Evolutionary conservation across 2,113 vertebrate genomes (phyloP), one percentile per base, ranked within the genome.

Genomic region (Seriola quinqueradiata): DNA sequence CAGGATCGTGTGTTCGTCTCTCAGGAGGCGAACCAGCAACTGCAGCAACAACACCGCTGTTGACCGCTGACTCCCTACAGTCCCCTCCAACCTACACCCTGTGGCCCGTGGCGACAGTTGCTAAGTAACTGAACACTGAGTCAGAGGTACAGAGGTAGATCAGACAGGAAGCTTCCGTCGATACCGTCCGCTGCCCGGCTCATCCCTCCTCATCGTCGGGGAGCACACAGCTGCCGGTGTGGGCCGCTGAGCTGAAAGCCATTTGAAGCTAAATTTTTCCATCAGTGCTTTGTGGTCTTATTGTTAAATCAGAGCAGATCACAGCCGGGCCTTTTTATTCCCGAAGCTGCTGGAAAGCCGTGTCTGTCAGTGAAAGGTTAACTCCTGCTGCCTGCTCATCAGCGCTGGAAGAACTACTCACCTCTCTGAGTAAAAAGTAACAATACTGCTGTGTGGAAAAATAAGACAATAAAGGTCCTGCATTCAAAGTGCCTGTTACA

Each of bases 101-200:
- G 12, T 9, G 46, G 60, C 59, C 58, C 16, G 21, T 64, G 17
- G 65, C 13, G 38, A 68, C 79, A 69, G 85, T 87, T 88, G 85
- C 88, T 84, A 67, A 84, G 86, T 74, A 84, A 88, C 90, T 11
- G 59, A 79, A 55, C 73, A 65, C 32, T 7, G 34, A 81, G 38
- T 63, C 59, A 36, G 46, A 79, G 44, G 63, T 66, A 14, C 57
- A 70, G 58, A 38, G 65, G 42, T 36, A 21, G n/a, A 74, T n/a
- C 28, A 61, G 44, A 19, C 34, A 12, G 57, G 58, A 32, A 3
- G 40, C 38, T 21, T 82, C 64, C 76, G 50, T 25, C 58, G 42
- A 81, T 87, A 40, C 4, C 1, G 55, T 59, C 38, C 59, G 6
- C 63, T 13, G 68, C 7, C 1, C 0, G 1, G 32, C 50, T 83